Evolutionary conservation across 2,797 vertebrate species (phyloP).

Genomic region (Parotocinclus haroldoi): DNA sequence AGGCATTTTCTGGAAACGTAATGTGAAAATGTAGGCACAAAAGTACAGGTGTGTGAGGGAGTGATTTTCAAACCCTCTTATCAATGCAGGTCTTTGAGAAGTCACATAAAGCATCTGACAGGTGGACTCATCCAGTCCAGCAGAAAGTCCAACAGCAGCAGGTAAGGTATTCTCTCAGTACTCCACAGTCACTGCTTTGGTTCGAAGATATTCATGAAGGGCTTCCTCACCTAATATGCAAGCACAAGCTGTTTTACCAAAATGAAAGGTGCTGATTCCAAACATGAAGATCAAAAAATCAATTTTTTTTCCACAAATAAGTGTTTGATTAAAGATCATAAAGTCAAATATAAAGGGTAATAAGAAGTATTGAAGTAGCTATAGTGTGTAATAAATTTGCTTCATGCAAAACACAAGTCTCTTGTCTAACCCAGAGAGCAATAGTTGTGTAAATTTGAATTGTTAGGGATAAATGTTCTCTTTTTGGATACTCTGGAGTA

Average conservation of each 20-base stretch:
- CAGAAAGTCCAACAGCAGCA: conserved; percentile 24
- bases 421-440: too few species aligned
- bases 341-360: too few species aligned
- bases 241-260: too few species aligned
- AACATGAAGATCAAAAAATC: not conserved
- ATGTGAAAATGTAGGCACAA: conserved; percentile 48
- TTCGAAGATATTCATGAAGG: conserved; percentile 91
- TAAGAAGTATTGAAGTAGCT: too few species aligned
- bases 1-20: conserved; percentile 25
- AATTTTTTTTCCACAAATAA: too few species aligned
- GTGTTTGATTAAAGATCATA: too few species aligned
- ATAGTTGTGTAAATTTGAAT: too few species aligned
- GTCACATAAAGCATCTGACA: conserved; percentile 17
- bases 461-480: too few species aligned
- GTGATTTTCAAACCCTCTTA: conserved; percentile 15
- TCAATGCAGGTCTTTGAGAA: conserved; percentile 28
- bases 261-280: not conserved
- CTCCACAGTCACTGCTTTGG: conserved; percentile 95
- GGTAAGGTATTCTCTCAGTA: conserved; percentile 69
- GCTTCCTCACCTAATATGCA: conserved; percentile 85
- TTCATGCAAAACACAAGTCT: too few species aligned
- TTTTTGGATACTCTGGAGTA: too few species aligned
- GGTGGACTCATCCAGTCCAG: conserved; percentile 4
- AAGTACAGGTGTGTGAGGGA: conserved; percentile 36
- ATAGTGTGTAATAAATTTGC: too few species aligned